Evolutionary conservation across 35 echinoderm and acorn worm genomes (phyloP).

Genomic region (Ophiothrix spiculata): DNA sequence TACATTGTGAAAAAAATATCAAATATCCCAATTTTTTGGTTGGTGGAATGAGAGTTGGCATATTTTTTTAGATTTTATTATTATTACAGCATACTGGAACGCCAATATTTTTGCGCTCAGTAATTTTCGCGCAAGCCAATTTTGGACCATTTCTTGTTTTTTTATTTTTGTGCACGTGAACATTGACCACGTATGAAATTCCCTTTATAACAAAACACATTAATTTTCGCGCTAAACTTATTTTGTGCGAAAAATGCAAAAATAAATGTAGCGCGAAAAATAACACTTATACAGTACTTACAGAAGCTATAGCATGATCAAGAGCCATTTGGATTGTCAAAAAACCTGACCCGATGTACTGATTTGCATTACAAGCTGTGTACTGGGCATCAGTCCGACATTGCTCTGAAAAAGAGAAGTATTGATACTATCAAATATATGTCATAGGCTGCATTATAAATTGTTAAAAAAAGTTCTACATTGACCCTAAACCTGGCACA

Average conservation of each 20-base stretch:
- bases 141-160: neutral
- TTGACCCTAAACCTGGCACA: neutral
- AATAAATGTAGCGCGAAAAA: neutral
- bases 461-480: neutral
- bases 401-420: neutral
- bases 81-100: no score
- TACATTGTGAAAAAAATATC: no score
- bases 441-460: neutral
- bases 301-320: slow-evolving; percentile 40
- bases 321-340: slow-evolving; percentile 31
- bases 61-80: no score
- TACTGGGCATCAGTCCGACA: neutral
- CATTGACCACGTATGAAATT: neutral
- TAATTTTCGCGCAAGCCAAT: no score
- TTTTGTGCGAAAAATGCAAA: no score
- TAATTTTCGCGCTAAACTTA: neutral
- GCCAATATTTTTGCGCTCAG: no score
- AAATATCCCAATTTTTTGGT: no score
- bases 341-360: slow-evolving; percentile 52
- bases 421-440: slow-evolving; percentile 1
- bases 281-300: slow-evolving; percentile 22
- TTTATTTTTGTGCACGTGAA: neutral
- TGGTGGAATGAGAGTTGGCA: no score
- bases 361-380: slow-evolving; percentile 22
- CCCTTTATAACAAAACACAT: neutral